A percentile compares a stretch with the other conserved stretches of the same genome.
phyloP scores from a whole-genome alignment of 2,113 vertebrate species.

The Haliaeetus leucogaster region DNA sequence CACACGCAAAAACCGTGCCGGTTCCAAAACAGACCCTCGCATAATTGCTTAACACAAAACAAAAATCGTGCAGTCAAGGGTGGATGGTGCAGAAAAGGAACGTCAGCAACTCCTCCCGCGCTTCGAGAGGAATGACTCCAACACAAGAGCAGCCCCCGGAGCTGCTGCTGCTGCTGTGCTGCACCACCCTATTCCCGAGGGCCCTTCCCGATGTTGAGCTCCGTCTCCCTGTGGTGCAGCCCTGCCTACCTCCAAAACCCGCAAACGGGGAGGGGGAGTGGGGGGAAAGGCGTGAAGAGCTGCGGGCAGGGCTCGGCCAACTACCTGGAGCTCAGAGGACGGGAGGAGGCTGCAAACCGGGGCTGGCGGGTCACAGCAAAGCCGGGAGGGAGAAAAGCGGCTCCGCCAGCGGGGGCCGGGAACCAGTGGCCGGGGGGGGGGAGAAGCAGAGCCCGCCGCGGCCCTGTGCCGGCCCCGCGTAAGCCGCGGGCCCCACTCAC shows the following conservation, averaged over 20 bases:
- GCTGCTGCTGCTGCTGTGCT: background rate
- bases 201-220: background rate
- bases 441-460: background rate
- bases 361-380: background rate
- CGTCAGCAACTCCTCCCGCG: fast-evolving
- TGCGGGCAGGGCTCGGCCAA: background rate
- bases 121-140: background rate
- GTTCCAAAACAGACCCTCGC: background rate
- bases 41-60: fast-evolving
- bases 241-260: background rate
- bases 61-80: fast-evolving
- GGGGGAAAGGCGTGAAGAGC: background rate
- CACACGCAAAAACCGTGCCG: fast-evolving
- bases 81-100: background rate
- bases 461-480: background rate
- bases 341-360: background rate
- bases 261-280: too few relatives aligned
- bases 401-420: too few relatives aligned
- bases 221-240: background rate
- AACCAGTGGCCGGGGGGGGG: too few relatives aligned
- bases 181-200: fast-evolving
- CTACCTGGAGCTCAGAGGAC: background rate
- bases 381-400: background rate
- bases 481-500: conserved; percentile 67
- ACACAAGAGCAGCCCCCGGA: background rate